A percentile compares a stretch with the other conserved stretches of the same genome.
Conservation (phyloP, 1,140 invertebrate genomes). For the Atopsyche davidsoni region DNA sequence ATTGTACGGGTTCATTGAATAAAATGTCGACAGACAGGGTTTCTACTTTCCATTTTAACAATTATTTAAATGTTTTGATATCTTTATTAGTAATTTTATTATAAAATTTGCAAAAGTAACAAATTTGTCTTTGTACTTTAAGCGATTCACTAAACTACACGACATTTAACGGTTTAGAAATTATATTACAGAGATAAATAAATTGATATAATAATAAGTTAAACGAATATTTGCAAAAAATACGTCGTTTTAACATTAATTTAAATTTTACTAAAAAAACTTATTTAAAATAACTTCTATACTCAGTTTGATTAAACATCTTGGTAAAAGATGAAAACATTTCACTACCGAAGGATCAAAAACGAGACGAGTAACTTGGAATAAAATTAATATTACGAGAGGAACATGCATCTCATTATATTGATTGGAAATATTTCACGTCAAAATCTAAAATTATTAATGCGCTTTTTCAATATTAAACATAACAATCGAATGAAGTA, state of each 20-base stretch:
- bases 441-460: too few species aligned
- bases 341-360: too few species aligned
- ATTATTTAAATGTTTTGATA: constrained; percentile 28
- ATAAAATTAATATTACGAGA: too few species aligned
- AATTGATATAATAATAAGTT: constrained; percentile 44
- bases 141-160: constrained; percentile 53
- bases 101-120: constrained; percentile 55
- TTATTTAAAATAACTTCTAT: too few species aligned
- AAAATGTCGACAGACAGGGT: constrained; percentile 13
- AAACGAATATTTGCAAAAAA: constrained; percentile 48
- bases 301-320: constrained; percentile 11
- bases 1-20: constrained; percentile 12
- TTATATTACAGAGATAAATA: constrained; percentile 48
- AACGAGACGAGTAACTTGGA: too few species aligned
- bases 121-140: constrained; percentile 53
- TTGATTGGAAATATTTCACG: too few species aligned
- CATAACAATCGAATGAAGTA: too few species aligned
- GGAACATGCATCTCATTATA: too few species aligned
- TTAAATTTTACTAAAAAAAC: constrained; percentile 20
- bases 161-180: constrained; percentile 46
- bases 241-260: constrained; percentile 9
- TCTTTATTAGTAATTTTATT: constrained; percentile 36
- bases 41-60: constrained; percentile 25
- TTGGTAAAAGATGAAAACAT: constrained; percentile 12
- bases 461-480: too few species aligned